Base-by-base conservation (phyloP, 2,797 vertebrate genomes). In the Loris lydekkerianus region DNA sequence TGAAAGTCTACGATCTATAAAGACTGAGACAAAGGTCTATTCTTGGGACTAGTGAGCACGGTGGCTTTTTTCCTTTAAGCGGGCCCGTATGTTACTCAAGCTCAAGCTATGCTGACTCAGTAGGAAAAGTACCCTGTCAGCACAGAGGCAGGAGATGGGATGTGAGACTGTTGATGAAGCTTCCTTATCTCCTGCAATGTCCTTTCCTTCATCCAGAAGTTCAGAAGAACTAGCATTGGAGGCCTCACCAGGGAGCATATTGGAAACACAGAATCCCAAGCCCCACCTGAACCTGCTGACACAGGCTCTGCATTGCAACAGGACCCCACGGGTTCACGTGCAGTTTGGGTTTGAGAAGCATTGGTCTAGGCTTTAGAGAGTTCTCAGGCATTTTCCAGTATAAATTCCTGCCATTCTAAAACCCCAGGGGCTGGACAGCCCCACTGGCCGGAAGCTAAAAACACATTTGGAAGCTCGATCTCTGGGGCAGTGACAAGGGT, bases 261-360 rank as follows among this genome's bases (percentile, higher is more conserved):
- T 10, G 37, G 43, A 89, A 86, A 63, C 37, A 10, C 23, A 3
- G 15, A 27, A 13, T 10, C 40, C 40, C 65, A 60, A 76, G 46
- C 29, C 29, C 18, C 46, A 40, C 29, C 23, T 49, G 17, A 18
- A 78, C 76, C 13, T 37, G 18, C 21, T 23, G 72, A 75, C 53
- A 23, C 37, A 34, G 10, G 23, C 20, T 40, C 83, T 81, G 25
- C 14, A 15, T 43, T 20, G 46, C 46, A 21, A 58, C 4, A 7
- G 72, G 69, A 49, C 27, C 40, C 29, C 11, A 23, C 13, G 13
- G 29, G 2, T 53, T 31, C 0, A 0, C 70, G 49, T 7, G 5
- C 11, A 31, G 18, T 29, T n/a, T 34, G 6, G 34, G 0, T 63
- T 29, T 78, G 15, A 67, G 23, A 60, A 60, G 27, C 49, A 5